Base-by-base conservation (phyloP, 2,113 vertebrate genomes). In the Heterocephalus glaber region DNA sequence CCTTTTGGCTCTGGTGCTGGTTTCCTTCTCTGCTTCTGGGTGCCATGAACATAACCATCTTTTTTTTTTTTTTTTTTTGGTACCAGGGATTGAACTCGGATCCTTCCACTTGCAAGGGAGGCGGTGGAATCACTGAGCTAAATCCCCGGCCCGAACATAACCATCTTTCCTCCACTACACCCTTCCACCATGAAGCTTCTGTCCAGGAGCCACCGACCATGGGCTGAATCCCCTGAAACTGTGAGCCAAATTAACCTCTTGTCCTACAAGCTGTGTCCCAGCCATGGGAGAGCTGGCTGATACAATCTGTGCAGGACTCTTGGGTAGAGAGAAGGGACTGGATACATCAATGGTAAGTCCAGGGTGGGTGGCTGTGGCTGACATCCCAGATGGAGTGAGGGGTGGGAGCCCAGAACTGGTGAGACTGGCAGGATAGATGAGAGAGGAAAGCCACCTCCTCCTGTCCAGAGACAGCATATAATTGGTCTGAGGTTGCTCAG, bases 371-470 rank as follows among this genome's bases (percentile, higher is more conserved):
- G 68, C 74, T 38, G 16, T 1, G 86, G 41, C 86, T 22, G 5
- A 70, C 33, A 47, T 5, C 2, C 33, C 22, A 20, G 72, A 26
- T 2, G 7, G 70, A n/a, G 11, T 4, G 2, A 19, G 2, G 28
- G 61, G 30, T 3, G 1, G 11, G 61, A 9, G 22, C 28, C 72
- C 26, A 47, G 30, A 38, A 41, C 9, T 11, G 7, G 47, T 30
- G 30, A 70, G 54, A 22, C 7, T 89, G 54, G 44, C 24, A 26
- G 26, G 3, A 44, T 26, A 44, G 10, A 14, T 13, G 19, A 58
- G 33, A 7, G 63, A 16, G 49, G 5, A 14, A 30, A 7, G 44
- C 19, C 24, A 47, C 3, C 0, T 0, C 10, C 13, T 63, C 54
- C 13, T 14, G 16, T 61, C 54, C 11, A 0, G 70, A 65, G 14